Evolutionary conservation across 2,797 vertebrate species (phyloP).

Genomic region (Arctocebus calabarensis): DNA sequence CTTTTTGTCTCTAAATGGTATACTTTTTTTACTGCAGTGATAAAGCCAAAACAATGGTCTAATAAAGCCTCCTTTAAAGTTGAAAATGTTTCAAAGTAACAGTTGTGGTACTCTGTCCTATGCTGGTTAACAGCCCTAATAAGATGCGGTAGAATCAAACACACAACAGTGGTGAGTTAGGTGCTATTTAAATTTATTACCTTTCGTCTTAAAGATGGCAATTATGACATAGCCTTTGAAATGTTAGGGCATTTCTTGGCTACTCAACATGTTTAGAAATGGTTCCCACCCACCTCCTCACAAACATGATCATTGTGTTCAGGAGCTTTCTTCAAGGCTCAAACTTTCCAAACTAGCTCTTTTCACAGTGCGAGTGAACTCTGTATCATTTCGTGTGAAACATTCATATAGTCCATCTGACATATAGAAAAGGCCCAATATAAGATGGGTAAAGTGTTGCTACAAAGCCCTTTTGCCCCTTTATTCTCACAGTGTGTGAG

Average conservation of each 20-base stretch:
- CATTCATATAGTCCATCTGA: not conserved
- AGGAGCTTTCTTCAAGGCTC: not conserved
- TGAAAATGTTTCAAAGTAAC: not conserved
- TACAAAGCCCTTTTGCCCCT: not conserved
- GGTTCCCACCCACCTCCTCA: not conserved
- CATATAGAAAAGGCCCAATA: not conserved
- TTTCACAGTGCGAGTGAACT: not conserved
- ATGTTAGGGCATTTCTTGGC: conserved; percentile 15
- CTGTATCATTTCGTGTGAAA: not conserved
- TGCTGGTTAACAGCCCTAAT: not conserved
- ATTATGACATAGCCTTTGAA: not conserved
- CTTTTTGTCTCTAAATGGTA: conserved; percentile 42
- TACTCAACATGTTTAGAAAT: not conserved
- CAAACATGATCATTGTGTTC: not conserved
- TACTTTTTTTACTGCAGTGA: not conserved
- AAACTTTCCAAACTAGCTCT: not conserved
- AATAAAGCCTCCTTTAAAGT: not conserved
- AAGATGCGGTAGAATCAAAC: not conserved
- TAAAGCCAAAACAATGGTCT: not conserved
- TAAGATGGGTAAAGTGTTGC: not conserved
- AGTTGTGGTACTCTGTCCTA: not conserved
- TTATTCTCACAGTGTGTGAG: not conserved
- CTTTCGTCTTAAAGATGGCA: conserved; percentile 12
- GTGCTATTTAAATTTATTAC: not conserved
- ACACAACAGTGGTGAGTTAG: not conserved